Percentiles rank a stretch among this genome's conserved stretches.
These are phyloP conservation scores for Pollenia amentaria DNA, from an alignment of 2,888 invertebrate species.

Conservation along the genomic window DNA sequence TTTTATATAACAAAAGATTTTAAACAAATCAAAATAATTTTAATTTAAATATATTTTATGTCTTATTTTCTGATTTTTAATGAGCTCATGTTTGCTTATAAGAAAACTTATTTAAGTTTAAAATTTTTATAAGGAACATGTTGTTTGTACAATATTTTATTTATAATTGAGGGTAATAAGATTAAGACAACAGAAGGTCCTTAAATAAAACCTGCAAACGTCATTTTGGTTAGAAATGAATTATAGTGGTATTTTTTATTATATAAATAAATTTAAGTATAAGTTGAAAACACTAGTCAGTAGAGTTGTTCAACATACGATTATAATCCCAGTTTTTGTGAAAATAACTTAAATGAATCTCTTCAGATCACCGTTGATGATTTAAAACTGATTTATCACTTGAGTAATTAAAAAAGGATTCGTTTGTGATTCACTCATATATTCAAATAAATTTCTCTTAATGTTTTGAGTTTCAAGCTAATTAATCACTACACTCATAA, in stretches of 20 bases:
- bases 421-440: no score
- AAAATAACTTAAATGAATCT: no score
- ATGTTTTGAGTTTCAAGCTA: no score
- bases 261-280: neutral
- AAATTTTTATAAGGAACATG: neutral
- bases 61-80: neutral
- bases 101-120: conserved; percentile 24
- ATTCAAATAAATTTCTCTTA: no score
- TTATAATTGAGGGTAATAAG: conserved; percentile 31
- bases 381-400: no score
- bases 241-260: neutral
- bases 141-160: conserved; percentile 6
- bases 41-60: neutral
- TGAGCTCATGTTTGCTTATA: neutral
- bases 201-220: conserved; percentile 32
- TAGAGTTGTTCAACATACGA: no score
- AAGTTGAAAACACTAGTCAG: neutral
- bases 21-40: conserved; percentile 10
- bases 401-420: no score
- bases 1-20: neutral
- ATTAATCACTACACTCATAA: no score
- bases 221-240: conserved; percentile 19
- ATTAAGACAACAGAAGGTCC: conserved; percentile 9
- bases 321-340: no score
- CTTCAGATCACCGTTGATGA: no score